A percentile compares a stretch with the other conserved stretches of the same genome.
Evolutionary conservation across 2,888 invertebrate species (phyloP).

Genomic region (Eristalis intricaria): DNA sequence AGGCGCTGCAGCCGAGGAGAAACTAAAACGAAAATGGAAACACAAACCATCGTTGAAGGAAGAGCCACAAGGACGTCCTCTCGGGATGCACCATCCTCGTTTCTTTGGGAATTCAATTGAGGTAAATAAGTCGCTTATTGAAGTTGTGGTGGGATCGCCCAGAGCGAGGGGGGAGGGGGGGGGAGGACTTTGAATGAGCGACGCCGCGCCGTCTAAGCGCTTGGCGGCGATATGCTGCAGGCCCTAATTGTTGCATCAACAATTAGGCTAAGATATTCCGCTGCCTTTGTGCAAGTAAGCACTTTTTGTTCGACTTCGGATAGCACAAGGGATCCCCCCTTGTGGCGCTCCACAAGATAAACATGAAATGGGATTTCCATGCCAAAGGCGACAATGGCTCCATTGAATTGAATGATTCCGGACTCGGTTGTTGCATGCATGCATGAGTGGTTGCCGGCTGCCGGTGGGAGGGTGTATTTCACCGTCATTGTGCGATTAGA

Average conservation of each 20-base stretch:
- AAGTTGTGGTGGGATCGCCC: not conserved
- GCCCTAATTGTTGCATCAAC: conserved; percentile 7
- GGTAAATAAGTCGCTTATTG: conserved; percentile 1
- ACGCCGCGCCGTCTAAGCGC: too few species aligned
- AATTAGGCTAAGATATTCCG: not conserved
- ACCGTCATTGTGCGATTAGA: not conserved
- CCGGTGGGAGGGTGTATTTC: not conserved
- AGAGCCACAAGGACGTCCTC: not conserved
- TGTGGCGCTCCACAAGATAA: not conserved
- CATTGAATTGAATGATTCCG: not conserved
- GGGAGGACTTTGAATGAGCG: not conserved
- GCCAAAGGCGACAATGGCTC: not conserved
- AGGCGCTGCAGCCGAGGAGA: not conserved
- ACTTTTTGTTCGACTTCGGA: not conserved
- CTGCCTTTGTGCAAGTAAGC: not conserved
- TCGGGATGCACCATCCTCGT: not conserved
- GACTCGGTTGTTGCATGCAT: not conserved
- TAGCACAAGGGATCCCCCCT: not conserved
- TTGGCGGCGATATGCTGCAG: too few species aligned
- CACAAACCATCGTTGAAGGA: not conserved
- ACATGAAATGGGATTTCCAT: not conserved
- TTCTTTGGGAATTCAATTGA: not conserved
- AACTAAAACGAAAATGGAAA: not conserved
- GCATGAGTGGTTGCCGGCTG: not conserved
- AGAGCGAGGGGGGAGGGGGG: not conserved